Conservation (phyloP, 2,797 vertebrate genomes). For the Enteromius treurensis region DNA sequence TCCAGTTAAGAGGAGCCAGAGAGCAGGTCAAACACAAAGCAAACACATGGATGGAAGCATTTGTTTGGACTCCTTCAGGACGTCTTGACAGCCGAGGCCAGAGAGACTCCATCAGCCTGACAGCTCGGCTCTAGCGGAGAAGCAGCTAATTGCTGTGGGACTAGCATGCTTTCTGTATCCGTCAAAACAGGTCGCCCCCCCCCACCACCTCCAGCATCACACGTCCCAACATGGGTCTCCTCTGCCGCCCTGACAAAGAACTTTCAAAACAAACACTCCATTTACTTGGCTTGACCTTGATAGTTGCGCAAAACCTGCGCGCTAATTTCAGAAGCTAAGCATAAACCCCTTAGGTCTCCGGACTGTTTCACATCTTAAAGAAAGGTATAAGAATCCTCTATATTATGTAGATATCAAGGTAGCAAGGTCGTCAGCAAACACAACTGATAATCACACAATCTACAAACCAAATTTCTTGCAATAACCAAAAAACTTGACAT, state of each 20-base stretch:
- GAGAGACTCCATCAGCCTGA: conserved; percentile 77
- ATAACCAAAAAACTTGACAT: neutral
- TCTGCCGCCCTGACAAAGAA: conserved; percentile 63
- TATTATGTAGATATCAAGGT: neutral
- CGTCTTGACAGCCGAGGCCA: conserved; percentile 65
- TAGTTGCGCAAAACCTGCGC: neutral
- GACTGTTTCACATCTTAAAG: neutral
- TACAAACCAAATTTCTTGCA: neutral
- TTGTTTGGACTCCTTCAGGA: conserved; percentile 72
- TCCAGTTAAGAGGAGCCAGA: conserved; percentile 21
- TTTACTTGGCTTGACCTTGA: neutral
- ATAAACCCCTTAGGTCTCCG: neutral
- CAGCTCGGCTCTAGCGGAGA: conserved; percentile 74
- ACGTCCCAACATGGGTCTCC: neutral
- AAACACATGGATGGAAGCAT: conserved; percentile 74
- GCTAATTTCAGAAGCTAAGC: neutral
- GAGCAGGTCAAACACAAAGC: conserved; percentile 70
- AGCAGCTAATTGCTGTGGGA: conserved; percentile 82
- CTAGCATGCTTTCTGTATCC: conserved; percentile 73
- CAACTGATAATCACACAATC: neutral
- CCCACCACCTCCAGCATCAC: conserved; percentile 5
- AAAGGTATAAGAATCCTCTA: neutral
- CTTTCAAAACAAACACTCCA: conserved; percentile 67
- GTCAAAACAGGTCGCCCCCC: conserved; percentile 63
- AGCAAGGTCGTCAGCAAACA: neutral